Conservation (phyloP, 1,140 invertebrate genomes). For the Drosophila saltans region DNA sequence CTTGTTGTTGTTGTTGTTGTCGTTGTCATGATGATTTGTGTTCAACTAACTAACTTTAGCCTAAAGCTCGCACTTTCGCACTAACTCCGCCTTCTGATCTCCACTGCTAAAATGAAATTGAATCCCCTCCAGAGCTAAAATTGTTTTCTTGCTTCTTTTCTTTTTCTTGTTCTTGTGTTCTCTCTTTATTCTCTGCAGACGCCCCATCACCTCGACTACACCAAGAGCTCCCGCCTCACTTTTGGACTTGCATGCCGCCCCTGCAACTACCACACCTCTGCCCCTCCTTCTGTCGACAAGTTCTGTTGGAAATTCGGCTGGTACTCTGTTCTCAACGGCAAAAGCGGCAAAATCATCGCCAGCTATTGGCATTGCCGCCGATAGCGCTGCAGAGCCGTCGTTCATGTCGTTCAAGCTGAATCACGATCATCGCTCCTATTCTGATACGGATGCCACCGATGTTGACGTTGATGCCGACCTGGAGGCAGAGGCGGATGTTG, state of each 20-base stretch:
- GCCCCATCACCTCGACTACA: conserved; percentile 82
- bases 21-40: conserved; percentile 68
- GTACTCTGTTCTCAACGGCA: conserved; percentile 47
- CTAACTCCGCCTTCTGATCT: conserved; percentile 54
- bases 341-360: conserved; percentile 66
- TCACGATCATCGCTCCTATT: conserved; percentile 74
- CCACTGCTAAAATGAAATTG: conserved; percentile 29
- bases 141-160: not conserved
- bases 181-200: conserved; percentile 37
- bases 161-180: conserved; percentile 11
- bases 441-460: conserved; percentile 48
- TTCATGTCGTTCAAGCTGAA: conserved; percentile 76
- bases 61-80: conserved; percentile 67
- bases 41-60: conserved; percentile 76
- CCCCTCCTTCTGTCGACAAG: conserved; percentile 76
- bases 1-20: conserved; percentile 37
- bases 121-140: conserved; percentile 20
- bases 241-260: conserved; percentile 45
- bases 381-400: conserved; percentile 56
- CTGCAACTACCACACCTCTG: conserved; percentile 64
- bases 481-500: conserved; percentile 48
- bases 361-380: conserved; percentile 17
- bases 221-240: conserved; percentile 54
- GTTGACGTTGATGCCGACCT: conserved; percentile 62
- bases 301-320: conserved; percentile 2